A percentile compares a stretch with the other conserved stretches of the same genome.
Evolutionary conservation across 2,888 invertebrate species (phyloP).

Genomic region (Tetramorium bicarinatum): DNA sequence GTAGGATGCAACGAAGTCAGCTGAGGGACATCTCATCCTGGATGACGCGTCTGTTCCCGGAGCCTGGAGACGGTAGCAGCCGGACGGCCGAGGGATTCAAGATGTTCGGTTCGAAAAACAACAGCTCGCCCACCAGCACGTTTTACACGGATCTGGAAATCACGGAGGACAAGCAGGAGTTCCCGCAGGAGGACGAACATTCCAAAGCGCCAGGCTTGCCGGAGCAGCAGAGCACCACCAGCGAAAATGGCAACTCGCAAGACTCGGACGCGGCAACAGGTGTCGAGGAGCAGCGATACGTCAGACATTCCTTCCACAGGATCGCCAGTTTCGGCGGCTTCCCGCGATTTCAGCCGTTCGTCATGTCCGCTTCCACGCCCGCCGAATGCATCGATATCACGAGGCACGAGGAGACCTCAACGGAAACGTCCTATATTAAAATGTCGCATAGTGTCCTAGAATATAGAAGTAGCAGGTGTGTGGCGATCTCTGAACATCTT

Average conservation of each 20-base stretch:
- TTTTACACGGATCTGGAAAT: slow-evolving; percentile 83
- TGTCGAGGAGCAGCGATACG: slow-evolving; percentile 78
- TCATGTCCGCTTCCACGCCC: slow-evolving; percentile 82
- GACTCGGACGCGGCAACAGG: slow-evolving; percentile 79
- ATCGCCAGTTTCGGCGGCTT: slow-evolving; percentile 84
- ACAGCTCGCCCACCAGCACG: slow-evolving; percentile 80
- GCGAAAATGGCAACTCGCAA: slow-evolving; percentile 82
- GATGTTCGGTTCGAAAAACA: slow-evolving; percentile 84
- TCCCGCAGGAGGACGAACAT: slow-evolving; percentile 64
- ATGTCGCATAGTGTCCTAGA: slow-evolving; percentile 84
- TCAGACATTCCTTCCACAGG: slow-evolving; percentile 82
- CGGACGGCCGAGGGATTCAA: slow-evolving; percentile 76
- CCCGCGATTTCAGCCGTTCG: slow-evolving; percentile 83
- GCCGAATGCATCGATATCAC: slow-evolving; percentile 75
- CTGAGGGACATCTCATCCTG: slow-evolving; percentile 83
- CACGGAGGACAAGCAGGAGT: slow-evolving; percentile 71
- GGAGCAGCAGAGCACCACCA: slow-evolving; percentile 78
- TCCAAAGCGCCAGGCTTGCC: slow-evolving; percentile 76
- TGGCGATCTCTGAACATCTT: neutral
- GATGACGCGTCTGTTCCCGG: slow-evolving; percentile 81
- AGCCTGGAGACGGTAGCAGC: slow-evolving; percentile 78
- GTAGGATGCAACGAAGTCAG: slow-evolving; percentile 84
- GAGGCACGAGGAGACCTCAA: slow-evolving; percentile 78
- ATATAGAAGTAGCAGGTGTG: slow-evolving; percentile 84
- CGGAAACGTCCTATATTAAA: slow-evolving; percentile 80